Percentiles rank a stretch among this genome's conserved stretches.
These are phyloP conservation scores for Nothocercus nigrocapillus DNA, from an alignment of 2,113 vertebrate genomes.

Conservation along the genomic window DNA sequence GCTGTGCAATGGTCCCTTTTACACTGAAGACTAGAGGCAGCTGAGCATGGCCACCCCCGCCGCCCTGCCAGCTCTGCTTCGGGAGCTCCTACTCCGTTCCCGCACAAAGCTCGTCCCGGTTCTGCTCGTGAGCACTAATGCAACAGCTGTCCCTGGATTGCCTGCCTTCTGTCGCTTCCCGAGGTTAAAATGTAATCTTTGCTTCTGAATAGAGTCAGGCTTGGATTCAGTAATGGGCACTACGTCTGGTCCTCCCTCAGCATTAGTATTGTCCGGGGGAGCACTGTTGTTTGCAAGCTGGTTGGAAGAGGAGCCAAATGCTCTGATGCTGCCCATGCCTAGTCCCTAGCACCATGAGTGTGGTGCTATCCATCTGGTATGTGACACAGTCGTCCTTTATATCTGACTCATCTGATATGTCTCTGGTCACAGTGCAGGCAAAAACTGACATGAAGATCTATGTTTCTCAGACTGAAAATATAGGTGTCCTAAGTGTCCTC, in stretches of 20 bases:
- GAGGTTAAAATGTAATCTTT: not conserved
- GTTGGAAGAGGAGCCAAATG: not conserved
- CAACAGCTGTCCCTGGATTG: not conserved
- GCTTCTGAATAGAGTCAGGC: not conserved
- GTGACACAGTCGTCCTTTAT: not conserved
- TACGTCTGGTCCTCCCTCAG: rapidly evolving
- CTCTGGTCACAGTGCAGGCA: not conserved
- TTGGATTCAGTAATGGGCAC: not conserved
- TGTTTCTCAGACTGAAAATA: not conserved
- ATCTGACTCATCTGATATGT: rapidly evolving
- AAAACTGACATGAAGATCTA: not conserved
- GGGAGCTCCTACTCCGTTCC: not conserved
- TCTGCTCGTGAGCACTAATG: not conserved
- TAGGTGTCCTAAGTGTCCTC: not conserved
- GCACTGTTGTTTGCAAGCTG: not conserved
- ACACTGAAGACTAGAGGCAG: not conserved
- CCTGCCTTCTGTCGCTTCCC: not conserved
- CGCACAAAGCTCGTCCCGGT: not conserved
- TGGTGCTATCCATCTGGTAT: not conserved
- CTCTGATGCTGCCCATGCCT: not conserved
- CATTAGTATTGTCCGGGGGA: not conserved
- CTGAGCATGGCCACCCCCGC: not conserved
- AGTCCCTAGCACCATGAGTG: not conserved
- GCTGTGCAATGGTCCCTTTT: not conserved
- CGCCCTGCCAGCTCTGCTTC: rapidly evolving